Conservation (phyloP, 2,888 invertebrate genomes). For the Eledona agricola region DNA sequence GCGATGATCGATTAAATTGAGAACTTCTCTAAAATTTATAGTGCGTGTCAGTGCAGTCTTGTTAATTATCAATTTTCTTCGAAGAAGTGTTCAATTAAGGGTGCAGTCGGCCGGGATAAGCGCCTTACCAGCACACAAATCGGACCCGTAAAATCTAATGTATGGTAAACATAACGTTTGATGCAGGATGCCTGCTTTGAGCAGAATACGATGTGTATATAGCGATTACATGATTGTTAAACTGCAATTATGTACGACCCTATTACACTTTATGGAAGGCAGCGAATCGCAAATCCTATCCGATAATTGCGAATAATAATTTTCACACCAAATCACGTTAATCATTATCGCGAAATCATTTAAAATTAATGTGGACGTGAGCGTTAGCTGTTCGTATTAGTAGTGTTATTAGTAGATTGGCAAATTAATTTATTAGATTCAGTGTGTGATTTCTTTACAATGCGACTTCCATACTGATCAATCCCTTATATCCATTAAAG, state of each 20-base stretch:
- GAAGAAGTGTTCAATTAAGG: neutral
- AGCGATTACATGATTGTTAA: constrained; percentile 1
- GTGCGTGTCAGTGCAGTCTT: constrained; percentile 24
- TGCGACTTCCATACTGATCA: too few relatives aligned
- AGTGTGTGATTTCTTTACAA: too few relatives aligned
- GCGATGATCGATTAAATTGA: constrained; percentile 37
- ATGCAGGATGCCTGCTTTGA: neutral
- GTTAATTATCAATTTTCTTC: constrained; percentile 39
- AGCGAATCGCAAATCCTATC: neutral
- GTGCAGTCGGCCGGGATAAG: neutral
- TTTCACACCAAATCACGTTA: too few relatives aligned
- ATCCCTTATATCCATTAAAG: too few relatives aligned
- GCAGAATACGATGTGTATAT: neutral
- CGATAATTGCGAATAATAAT: too few relatives aligned
- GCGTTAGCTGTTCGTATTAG: too few relatives aligned
- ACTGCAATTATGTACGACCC: too few relatives aligned
- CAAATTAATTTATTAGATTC: too few relatives aligned
- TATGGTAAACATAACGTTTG: neutral
- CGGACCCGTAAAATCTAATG: constrained; percentile 2
- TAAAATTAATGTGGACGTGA: too few relatives aligned
- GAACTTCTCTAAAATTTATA: constrained; percentile 30
- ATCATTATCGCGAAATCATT: too few relatives aligned
- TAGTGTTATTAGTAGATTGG: too few relatives aligned
- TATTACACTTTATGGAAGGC: constrained; percentile 3
- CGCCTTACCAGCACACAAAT: too few relatives aligned